Conservation (phyloP, 64 coral and sea anemone species). For the Platygyra sinensis region DNA sequence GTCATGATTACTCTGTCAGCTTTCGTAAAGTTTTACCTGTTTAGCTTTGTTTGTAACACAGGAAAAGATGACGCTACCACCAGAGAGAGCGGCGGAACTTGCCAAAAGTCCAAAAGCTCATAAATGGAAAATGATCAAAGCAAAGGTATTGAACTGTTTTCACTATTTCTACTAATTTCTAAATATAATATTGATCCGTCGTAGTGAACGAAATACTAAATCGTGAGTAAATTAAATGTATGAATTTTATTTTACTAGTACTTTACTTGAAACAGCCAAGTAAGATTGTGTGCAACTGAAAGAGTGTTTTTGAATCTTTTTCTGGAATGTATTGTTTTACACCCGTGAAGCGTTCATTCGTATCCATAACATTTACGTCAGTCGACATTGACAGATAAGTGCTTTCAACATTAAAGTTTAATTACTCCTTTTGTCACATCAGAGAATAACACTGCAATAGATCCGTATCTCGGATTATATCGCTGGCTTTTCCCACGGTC, state of each 20-base stretch:
- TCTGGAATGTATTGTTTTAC: background rate
- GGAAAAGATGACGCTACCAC: conserved; percentile 92
- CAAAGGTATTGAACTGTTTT: conserved; percentile 58
- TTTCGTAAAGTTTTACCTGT: conserved; percentile 23
- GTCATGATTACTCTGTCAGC: conserved; percentile 8
- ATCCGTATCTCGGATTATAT: background rate
- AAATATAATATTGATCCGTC: background rate
- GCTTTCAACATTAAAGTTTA: background rate
- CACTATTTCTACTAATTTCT: background rate
- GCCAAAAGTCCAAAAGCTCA: conserved; percentile 83
- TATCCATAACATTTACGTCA: conserved; percentile 29
- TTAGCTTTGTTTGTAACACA: background rate
- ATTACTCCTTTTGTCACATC: conserved; percentile 2
- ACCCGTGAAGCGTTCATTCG: background rate
- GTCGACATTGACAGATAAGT: background rate
- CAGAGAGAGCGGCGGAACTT: conserved; percentile 85
- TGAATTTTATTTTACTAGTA: no score
- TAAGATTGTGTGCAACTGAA: background rate
- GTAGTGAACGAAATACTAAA: background rate
- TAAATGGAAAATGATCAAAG: conserved; percentile 99
- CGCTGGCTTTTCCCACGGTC: background rate
- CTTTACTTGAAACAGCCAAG: background rate
- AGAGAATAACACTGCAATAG: conserved; percentile 19
- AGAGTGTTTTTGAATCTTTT: background rate
- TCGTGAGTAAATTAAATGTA: background rate